These are phyloP conservation scores for Chionodraco myersi DNA, from an alignment of 2,113 vertebrate species.

Conservation along the genomic window DNA sequence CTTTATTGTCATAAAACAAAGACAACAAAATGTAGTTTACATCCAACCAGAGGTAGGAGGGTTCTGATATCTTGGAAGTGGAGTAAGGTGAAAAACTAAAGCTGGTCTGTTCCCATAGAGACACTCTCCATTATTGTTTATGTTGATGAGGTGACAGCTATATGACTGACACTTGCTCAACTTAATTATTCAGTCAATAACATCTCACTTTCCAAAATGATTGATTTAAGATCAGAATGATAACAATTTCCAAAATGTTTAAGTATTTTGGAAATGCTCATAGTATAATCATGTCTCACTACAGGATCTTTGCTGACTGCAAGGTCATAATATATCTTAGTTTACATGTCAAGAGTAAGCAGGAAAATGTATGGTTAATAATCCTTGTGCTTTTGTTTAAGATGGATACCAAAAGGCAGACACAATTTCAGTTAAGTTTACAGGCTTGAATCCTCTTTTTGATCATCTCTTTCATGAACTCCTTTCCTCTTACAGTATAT, in stretches of 20 bases:
- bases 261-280: not conserved
- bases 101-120: not conserved
- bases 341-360: not conserved
- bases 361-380: no score
- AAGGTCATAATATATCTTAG: not conserved
- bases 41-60: no score
- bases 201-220: not conserved
- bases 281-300: not conserved
- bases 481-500: not conserved
- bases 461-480: not conserved
- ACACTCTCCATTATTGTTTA: not conserved
- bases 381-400: not conserved
- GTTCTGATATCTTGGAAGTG: no score
- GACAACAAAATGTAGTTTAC: no score
- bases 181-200: not conserved
- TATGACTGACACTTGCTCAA: not conserved
- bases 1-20: no score
- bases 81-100: no score
- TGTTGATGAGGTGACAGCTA: not conserved
- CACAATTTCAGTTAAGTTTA: not conserved
- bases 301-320: not conserved
- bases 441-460: not conserved
- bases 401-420: not conserved
- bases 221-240: not conserved
- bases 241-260: not conserved